Base-by-base conservation (phyloP, 2,113 vertebrate genomes). In the Crotalus helleri region DNA sequence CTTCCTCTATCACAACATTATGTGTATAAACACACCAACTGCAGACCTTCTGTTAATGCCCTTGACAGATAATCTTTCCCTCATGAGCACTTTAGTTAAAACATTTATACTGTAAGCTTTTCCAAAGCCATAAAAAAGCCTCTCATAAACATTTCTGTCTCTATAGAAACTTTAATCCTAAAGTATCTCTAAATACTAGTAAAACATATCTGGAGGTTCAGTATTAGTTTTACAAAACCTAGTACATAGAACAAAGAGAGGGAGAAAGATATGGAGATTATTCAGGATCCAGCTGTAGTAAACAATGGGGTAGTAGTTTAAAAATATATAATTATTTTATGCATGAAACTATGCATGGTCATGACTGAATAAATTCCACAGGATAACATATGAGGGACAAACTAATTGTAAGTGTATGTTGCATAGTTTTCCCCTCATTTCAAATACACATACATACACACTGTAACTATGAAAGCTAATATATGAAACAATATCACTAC, bases 61-160 rank as follows among this genome's bases (percentile, higher is more conserved):
- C 64, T 88, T 0, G 0, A 49, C 17, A 89, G 11, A 26, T 90
- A 89, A 54, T 90, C 5, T 93, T 92, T 92, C 49, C 87, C 5
- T 95, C 1, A 0, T 17, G 91, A 88, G 44, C 33, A 33, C 13
- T 51, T 95, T 93, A 61, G 29, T 46, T 89, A 23, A 93, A 96
- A 59, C 54, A 89, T 49, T 59, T 85, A 39, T 55, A 85, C 6
- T 85, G 51, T 90, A 55, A 19, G 23, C 8, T 87, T n/a, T 90
- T 92, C 8, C 55, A 33, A 12, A 1, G n/a, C 69, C 55, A 91
- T 49, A 33, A 58, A 85, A 19, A 90, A 46, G 17, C 26, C 24
- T 46, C 64, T 19, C 39, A 58, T 44, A 92, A 58, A 85, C 69
- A 92, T 51, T 1, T 1, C 2, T 33, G 13, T 2, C 29, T 59